Conservation (phyloP, 1,140 invertebrate species). For the Nomia melanderi region DNA sequence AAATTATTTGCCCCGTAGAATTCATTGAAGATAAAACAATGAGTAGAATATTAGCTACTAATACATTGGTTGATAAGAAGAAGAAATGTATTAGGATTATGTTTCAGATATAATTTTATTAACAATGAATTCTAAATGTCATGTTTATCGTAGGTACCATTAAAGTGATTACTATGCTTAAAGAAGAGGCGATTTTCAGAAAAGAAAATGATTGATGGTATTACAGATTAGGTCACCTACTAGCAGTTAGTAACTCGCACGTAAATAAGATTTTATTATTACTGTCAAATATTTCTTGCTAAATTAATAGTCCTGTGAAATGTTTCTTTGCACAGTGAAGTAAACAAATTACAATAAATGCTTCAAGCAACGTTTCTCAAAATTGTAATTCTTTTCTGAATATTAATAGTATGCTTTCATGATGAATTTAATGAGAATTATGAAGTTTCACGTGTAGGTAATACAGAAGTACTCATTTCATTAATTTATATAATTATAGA, state of each 20-base stretch:
- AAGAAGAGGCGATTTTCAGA: neutral
- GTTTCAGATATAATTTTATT: neutral
- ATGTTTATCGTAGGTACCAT: no score
- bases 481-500: neutral
- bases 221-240: neutral
- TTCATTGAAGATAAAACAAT: neutral
- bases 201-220: neutral
- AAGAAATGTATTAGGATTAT: neutral
- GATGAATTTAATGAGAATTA: neutral
- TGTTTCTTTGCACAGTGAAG: neutral
- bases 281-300: neutral
- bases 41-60: neutral
- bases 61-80: neutral
- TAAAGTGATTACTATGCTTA: neutral
- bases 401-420: neutral
- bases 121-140: no score
- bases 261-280: neutral
- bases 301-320: neutral
- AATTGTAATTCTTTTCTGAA: neutral
- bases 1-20: neutral
- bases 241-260: neutral
- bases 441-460: neutral
- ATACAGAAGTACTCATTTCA: neutral
- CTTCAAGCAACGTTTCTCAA: conserved; percentile 39
- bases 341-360: neutral